A percentile compares a stretch with the other conserved stretches of the same genome.
phyloP scores from a whole-genome alignment of 1,140 invertebrate genomes.

The Drosophila tristis region DNA sequence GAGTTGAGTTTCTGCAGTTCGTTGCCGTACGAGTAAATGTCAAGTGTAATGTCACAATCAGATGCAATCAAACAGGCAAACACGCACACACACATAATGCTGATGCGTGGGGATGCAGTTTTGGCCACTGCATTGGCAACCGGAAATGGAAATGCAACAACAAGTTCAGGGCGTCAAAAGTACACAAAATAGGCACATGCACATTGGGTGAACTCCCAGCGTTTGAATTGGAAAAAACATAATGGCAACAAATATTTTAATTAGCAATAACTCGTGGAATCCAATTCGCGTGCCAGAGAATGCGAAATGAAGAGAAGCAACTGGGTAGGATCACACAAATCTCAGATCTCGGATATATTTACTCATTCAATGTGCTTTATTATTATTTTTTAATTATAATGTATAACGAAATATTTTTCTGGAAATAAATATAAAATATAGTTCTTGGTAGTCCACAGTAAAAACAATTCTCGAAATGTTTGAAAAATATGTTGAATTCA shows the following conservation, averaged over 20 bases:
- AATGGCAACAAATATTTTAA: not conserved
- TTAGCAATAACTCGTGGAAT: not conserved
- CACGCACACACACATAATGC: constrained; percentile 45
- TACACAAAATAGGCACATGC: not conserved
- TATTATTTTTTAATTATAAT: not conserved
- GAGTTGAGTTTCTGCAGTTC: constrained; percentile 51
- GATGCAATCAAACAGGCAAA: constrained; percentile 79
- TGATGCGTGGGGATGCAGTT: constrained; percentile 57
- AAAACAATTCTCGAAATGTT: not conserved
- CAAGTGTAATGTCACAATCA: constrained; percentile 84
- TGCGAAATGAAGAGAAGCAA: too few species aligned
- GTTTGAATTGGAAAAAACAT: not conserved
- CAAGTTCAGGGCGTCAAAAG: constrained; percentile 6
- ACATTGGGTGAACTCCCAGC: not conserved
- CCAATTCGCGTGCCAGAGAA: too few species aligned
- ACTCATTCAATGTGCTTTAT: too few species aligned
- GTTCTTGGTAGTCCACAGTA: not conserved
- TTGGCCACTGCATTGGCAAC: constrained; percentile 54
- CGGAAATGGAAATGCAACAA: constrained; percentile 68
- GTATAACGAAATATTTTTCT: too few species aligned
- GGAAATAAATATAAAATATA: too few species aligned
- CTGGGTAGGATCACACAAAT: too few species aligned
- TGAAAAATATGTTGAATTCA: not conserved
- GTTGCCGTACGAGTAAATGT: constrained; percentile 72
- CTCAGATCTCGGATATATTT: too few species aligned